Conservation (phyloP, 1,140 invertebrate species). For the Adoxophyes honmai region DNA sequence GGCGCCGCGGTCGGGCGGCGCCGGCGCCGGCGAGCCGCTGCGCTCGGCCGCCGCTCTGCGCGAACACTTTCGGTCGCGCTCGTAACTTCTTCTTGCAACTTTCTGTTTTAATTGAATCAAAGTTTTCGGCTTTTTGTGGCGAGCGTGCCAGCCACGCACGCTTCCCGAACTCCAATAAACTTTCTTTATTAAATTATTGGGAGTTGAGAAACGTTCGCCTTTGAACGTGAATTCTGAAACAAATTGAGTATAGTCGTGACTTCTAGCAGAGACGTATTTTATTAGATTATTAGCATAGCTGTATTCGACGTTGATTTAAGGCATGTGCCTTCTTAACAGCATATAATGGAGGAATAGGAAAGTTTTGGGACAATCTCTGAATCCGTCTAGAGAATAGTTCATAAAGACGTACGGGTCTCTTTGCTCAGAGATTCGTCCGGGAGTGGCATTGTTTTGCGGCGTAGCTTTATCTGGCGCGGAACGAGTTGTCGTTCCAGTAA, state of each 20-base stretch:
- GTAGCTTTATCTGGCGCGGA: constrained; percentile 70
- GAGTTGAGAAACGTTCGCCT: constrained; percentile 71
- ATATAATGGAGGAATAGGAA: constrained; percentile 26
- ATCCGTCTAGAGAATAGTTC: constrained; percentile 52
- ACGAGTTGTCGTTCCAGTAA: constrained; percentile 72
- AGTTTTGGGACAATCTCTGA: constrained; percentile 31
- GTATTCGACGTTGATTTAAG: too few relatives aligned
- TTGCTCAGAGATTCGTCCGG: constrained; percentile 56
- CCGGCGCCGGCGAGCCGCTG: background rate
- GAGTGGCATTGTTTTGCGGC: constrained; percentile 64
- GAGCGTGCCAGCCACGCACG: constrained; percentile 72
- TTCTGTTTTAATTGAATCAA: constrained; percentile 75
- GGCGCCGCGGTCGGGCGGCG: constrained; percentile 18
- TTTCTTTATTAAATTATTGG: constrained; percentile 77
- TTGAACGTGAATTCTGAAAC: constrained; percentile 59
- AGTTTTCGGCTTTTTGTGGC: constrained; percentile 74
- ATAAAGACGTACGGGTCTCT: constrained; percentile 59
- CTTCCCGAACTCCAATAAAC: constrained; percentile 50
- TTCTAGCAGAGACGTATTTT: constrained; percentile 23
- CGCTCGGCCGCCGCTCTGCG: constrained; percentile 21
- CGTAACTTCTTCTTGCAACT: constrained; percentile 67
- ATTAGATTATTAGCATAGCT: too few relatives aligned
- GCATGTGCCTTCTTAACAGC: background rate
- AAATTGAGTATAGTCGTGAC: constrained; percentile 58
- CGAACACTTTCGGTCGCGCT: constrained; percentile 49